phyloP scores from a whole-genome alignment of 1,140 invertebrate genomes.

The Lepidotrigona ventralis region DNA sequence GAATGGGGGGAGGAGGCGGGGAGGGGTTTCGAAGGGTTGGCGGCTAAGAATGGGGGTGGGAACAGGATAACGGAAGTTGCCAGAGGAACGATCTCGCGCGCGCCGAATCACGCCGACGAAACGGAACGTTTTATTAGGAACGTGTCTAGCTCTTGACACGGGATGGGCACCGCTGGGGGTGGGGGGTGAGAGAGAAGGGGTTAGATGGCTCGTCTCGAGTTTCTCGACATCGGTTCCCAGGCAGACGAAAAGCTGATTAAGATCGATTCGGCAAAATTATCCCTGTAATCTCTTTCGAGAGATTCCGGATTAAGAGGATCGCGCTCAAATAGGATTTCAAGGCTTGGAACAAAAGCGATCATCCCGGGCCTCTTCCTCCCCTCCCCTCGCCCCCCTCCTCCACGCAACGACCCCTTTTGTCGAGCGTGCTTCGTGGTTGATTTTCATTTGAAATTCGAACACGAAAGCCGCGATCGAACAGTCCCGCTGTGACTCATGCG shows the following conservation, averaged over 20 bases:
- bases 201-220: neutral
- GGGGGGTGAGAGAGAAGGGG: too few species aligned
- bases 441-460: conserved; percentile 16
- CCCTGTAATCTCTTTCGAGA: conserved; percentile 53
- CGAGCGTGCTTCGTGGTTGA: conserved; percentile 8
- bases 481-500: neutral
- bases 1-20: too few species aligned
- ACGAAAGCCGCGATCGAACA: conserved; percentile 5
- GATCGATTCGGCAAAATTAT: conserved; percentile 62
- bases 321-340: conserved; percentile 53
- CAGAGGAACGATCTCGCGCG: neutral
- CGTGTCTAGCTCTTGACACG: conserved; percentile 22
- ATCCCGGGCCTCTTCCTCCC: neutral
- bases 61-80: neutral
- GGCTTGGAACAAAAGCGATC: conserved; percentile 22
- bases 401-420: neutral
- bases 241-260: conserved; percentile 62
- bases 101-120: conserved; percentile 9
- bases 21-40: neutral
- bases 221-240: conserved; percentile 26
- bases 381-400: neutral
- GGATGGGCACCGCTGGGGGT: too few species aligned
- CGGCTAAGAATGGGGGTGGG: too few species aligned
- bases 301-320: conserved; percentile 56
- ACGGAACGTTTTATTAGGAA: conserved; percentile 40